Percentiles rank a stretch among this genome's conserved stretches.
Conservation (phyloP, 1,140 invertebrate genomes). For the Pinna nobilis region DNA sequence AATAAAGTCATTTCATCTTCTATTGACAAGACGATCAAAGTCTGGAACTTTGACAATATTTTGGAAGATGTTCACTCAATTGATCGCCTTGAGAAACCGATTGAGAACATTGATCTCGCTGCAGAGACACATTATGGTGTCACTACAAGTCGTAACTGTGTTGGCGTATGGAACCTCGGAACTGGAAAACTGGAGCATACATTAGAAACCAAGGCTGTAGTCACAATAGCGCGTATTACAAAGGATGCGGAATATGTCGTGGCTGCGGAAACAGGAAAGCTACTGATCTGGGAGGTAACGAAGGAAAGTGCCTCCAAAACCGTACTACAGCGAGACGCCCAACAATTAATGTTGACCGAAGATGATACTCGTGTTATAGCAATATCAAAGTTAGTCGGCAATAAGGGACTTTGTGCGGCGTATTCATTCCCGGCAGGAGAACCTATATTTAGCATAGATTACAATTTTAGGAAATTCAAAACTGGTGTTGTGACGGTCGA, state of each 20-base stretch:
- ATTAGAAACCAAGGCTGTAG: conserved; percentile 86
- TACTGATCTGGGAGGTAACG: conserved; percentile 93
- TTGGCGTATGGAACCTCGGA: conserved; percentile 96
- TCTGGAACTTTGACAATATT: conserved; percentile 99
- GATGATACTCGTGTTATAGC: conserved; percentile 89
- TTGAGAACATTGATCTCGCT: conserved; percentile 85
- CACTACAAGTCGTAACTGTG: conserved; percentile 83
- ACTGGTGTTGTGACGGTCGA: conserved; percentile 87
- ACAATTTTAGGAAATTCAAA: conserved; percentile 73
- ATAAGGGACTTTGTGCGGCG: conserved; percentile 59
- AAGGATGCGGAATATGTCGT: conserved; percentile 88
- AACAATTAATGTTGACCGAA: conserved; percentile 89
- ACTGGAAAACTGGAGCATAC: conserved; percentile 87
- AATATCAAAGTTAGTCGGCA: conserved; percentile 78
- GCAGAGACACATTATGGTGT: conserved; percentile 63
- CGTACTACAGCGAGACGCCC: conserved; percentile 86
- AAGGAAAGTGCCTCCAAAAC: conserved; percentile 85
- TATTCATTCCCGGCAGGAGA: conserved; percentile 79
- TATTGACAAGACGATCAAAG: conserved; percentile 97
- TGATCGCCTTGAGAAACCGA: conserved; percentile 95
- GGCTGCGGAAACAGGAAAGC: conserved; percentile 93
- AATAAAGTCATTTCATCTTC: conserved; percentile 97
- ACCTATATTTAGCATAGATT: conserved; percentile 87
- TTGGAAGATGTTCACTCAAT: conserved; percentile 98
- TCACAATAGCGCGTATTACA: conserved; percentile 80